Percentiles rank a stretch among this genome's conserved stretches.
phyloP scores from a whole-genome alignment of 2,888 invertebrate genomes.

The Meandrusa payeni region DNA sequence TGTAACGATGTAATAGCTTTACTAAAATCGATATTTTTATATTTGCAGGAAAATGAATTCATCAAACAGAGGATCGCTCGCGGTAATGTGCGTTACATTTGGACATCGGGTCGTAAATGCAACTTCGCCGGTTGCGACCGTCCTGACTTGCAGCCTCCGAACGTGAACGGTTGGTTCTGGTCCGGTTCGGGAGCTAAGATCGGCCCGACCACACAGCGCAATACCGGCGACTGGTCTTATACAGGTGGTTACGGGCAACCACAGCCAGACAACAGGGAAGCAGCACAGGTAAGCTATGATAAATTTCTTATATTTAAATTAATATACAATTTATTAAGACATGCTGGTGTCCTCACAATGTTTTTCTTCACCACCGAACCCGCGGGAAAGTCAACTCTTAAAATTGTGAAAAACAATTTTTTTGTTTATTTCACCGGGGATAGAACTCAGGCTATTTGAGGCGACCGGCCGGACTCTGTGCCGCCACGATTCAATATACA shows the following conservation, averaged over 20 bases:
- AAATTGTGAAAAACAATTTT: no score
- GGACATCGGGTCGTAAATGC: conserved; percentile 95
- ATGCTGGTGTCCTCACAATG: no score
- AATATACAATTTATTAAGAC: no score
- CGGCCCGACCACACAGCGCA: conserved; percentile 92
- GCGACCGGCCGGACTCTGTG: no score
- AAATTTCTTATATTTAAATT: no score
- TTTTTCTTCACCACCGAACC: no score
- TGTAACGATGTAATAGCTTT: no score
- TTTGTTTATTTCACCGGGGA: no score
- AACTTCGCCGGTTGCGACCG: conserved; percentile 95
- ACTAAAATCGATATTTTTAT: no score
- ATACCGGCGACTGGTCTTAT: conserved; percentile 94
- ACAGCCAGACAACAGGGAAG: conserved; percentile 95
- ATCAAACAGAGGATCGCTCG: conserved; percentile 92
- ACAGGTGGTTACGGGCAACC: conserved; percentile 94
- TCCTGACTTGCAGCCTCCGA: conserved; percentile 90
- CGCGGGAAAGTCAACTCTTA: no score
- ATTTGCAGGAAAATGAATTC: conserved; percentile 88
- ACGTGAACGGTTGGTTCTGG: conserved; percentile 96
- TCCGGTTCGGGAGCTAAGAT: conserved; percentile 95
- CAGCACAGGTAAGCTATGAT: conserved; percentile 86
- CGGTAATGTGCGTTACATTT: conserved; percentile 90
- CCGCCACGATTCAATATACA: no score
- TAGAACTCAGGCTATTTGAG: no score